A percentile compares a stretch with the other conserved stretches of the same genome.
phyloP scores from a whole-genome alignment of 2,888 invertebrate genomes.

The Leptopilina drosophilae region DNA sequence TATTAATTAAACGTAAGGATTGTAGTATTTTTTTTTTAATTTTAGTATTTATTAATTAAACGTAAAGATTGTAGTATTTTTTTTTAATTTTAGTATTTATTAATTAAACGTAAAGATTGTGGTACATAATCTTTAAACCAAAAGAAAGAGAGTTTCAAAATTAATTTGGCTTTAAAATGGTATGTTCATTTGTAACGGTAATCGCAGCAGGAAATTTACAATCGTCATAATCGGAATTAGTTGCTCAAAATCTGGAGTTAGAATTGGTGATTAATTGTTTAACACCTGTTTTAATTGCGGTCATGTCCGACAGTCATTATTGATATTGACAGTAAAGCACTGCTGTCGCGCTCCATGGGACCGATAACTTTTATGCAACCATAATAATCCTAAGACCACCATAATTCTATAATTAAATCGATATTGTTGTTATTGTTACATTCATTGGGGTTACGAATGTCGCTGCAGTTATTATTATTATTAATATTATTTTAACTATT shows the following conservation, averaged over 20 bases:
- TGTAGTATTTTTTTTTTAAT: no score
- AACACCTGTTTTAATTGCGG: constrained; percentile 49
- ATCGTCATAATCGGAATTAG: constrained; percentile 2
- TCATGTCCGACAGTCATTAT: constrained; percentile 25
- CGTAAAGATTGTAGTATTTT: no score
- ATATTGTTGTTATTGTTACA: not conserved
- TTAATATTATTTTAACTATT: no score
- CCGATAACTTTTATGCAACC: not conserved
- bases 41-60: no score
- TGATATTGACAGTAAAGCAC: not conserved
- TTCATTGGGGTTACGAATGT: not conserved
- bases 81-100: no score
- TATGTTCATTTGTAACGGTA: not conserved
- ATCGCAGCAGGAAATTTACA: not conserved
- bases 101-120: no score
- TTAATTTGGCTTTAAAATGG: not conserved
- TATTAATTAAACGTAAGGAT: no score
- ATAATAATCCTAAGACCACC: not conserved
- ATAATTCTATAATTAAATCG: not conserved
- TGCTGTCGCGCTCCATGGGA: constrained; percentile 9
- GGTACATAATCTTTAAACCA: no score
- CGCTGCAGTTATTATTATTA: no score
- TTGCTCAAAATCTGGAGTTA: not conserved
- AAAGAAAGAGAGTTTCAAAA: no score
- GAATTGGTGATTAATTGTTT: constrained; percentile 47